Evolutionary conservation across 1,140 invertebrate genomes (phyloP).

Genomic region (Trachelipus rathkii): DNA sequence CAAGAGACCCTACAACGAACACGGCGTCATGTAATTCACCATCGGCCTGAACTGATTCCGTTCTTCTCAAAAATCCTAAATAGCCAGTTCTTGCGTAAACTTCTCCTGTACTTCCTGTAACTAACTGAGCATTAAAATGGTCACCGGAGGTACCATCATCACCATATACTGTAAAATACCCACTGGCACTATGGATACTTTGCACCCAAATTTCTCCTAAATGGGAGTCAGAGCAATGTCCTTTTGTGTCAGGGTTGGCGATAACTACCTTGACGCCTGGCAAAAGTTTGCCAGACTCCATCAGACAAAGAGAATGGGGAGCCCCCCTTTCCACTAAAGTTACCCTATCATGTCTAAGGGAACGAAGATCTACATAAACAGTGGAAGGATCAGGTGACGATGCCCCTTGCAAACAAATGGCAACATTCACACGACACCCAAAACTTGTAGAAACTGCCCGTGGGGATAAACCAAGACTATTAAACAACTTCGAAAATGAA

Average conservation of each 20-base stretch:
- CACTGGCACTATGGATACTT: constrained; percentile 91
- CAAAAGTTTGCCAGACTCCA: constrained; percentile 96
- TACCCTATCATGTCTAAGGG: constrained; percentile 90
- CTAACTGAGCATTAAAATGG: constrained; percentile 92
- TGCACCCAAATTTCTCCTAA: constrained; percentile 89
- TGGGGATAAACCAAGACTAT: constrained; percentile 85
- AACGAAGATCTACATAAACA: constrained; percentile 94
- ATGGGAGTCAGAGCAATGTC: constrained; percentile 98
- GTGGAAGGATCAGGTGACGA: constrained; percentile 95
- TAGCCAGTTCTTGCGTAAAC: constrained; percentile 96
- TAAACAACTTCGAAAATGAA: constrained; percentile 97
- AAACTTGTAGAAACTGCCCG: constrained; percentile 96
- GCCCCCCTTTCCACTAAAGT: constrained; percentile 90
- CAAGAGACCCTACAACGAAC: constrained; percentile 97
- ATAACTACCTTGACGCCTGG: constrained; percentile 98
- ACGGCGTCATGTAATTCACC: constrained; percentile 96
- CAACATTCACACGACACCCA: constrained; percentile 97
- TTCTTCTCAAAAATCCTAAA: constrained; percentile 91
- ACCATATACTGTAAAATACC: constrained; percentile 96
- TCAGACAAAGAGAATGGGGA: constrained; percentile 92
- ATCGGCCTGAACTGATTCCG: constrained; percentile 77
- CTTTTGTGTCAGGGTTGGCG: constrained; percentile 98
- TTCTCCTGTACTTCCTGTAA: constrained; percentile 91
- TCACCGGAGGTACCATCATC: constrained; percentile 71
- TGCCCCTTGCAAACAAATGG: constrained; percentile 98